Base-by-base conservation (phyloP, 2,797 vertebrate species). In the Cyclopterus lumpus region DNA sequence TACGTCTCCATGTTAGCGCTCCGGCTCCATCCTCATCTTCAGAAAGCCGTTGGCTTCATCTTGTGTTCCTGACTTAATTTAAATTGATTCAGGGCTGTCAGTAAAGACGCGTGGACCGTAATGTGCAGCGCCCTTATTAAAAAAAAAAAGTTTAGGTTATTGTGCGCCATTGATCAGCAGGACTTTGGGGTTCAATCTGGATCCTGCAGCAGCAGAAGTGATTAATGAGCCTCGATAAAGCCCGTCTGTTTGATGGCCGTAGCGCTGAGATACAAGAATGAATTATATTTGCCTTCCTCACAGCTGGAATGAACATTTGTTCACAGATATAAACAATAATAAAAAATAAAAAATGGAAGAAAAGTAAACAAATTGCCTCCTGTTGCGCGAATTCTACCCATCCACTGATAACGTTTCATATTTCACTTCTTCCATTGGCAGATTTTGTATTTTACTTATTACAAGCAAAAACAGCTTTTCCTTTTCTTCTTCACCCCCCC, bases 171-270 rank as follows among this genome's bases (percentile, higher is more conserved):
- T 79, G 68, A 77, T 90, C 82, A 73, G 28, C 76, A 51, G 54
- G 28, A 60, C 22, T 14, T 44, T 36, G 51, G 62, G 68, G 53
- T 55, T 44, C 53, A 80, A 32, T 81, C 42, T 64, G 73, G n/a
- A 67, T 86, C 48, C 77, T 77, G 69, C 77, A 48, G 81, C 70
- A 79, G 70, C 75, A 67, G 26, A 60, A 71, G 64, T 78, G 78
- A 83, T 87, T 82, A 80, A 87, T 80, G 84, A 88, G 67, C 51
- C 81, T 49, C 77, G 58, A 26, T 60, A 36, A 53, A 65, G 70
- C 65, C 78, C 69, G 73, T 63, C 73, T 72, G 44, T 57, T 74
- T 86, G 72, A 86, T 53, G 70, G 44, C 57, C 62, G 61, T 80
- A n/a, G 64, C 86, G 79, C 69, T 79, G 18, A 75, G 22, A 85